Conservation (phyloP, 1,140 invertebrate species). For the Brachystomella parvula region DNA sequence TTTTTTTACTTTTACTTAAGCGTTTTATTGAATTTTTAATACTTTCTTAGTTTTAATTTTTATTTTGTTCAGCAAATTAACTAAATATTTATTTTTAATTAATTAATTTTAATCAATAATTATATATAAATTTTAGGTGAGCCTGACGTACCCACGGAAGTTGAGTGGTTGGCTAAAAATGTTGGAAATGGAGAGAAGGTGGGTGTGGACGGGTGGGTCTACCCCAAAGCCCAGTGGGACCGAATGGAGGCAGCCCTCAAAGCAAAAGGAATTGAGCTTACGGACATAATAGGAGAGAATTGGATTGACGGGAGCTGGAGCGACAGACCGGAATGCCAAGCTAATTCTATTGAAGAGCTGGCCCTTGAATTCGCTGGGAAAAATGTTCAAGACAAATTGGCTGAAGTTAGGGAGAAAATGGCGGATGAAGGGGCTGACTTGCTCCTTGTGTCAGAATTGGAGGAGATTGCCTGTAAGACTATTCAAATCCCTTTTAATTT, state of each 20-base stretch:
- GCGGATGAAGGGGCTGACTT: conserved; percentile 58
- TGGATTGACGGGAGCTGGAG: conserved; percentile 76
- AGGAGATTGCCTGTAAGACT: conserved; percentile 70
- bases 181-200: conserved; percentile 47
- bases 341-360: conserved; percentile 47
- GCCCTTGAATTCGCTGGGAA: conserved; percentile 55
- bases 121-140: conserved; percentile 21
- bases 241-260: conserved; percentile 49
- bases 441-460: conserved; percentile 76
- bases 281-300: conserved; percentile 40
- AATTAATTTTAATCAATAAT: too few relatives aligned
- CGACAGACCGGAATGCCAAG: conserved; percentile 47
- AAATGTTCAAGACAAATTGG: conserved; percentile 65
- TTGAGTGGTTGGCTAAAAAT: conserved; percentile 25
- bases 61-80: background rate
- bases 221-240: conserved; percentile 43
- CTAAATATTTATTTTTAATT: background rate
- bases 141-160: conserved; percentile 14
- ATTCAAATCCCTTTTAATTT: too few relatives aligned
- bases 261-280: conserved; percentile 45
- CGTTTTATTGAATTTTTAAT: background rate
- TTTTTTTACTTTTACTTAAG: background rate
- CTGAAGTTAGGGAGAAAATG: conserved; percentile 57
- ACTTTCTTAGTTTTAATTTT: background rate
- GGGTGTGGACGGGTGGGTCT: conserved; percentile 67